Base-by-base conservation (phyloP, 2,797 vertebrate genomes). In the Pantherophis vulpinus region DNA sequence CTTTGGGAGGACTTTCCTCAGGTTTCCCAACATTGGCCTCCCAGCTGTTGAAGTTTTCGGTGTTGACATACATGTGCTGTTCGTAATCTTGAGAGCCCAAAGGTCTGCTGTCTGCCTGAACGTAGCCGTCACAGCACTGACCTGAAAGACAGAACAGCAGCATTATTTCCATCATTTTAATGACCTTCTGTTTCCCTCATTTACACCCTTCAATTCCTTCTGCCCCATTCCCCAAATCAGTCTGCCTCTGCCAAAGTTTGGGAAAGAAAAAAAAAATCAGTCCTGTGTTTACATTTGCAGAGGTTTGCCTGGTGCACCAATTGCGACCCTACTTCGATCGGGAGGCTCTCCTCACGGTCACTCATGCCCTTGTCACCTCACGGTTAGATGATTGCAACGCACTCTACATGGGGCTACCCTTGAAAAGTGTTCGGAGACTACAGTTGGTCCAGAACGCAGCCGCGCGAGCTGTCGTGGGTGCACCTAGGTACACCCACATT, bases 61-160 rank as follows among this genome's bases (percentile, higher is more conserved):
- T 99, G 97, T 99, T 99, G 10, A 99, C 99, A 0, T 99, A 99
- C 95, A 99, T 98, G 95, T 99, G 99, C 94, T 99, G 99, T 96
- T 99, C 99, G 0, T 99, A 99, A 96, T 99, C 99, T 70, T 96
- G 98, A 7, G 97, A 97, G 13, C 97, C 97, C 42, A 97, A 90
- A 7, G 97, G 92, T 37, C 98, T 98, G n/a, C 98, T 42, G 0
- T 99, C 99, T 0, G 99, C 98, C 97, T 98, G 98, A 95, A 99
- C 97, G 86, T 99, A 99, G 91, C 99, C 98, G 0, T 99, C 99
- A 51, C 98, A 97, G 0, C 98, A 96, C 88, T 98, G 94, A 92
- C 97, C 98, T 98, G 96, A 0, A 0, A 27, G 89, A 63, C 91
- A 0, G 0, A 0, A 20, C 27, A 56, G 42, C 4, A 32, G 9